Conservation (phyloP, 1,140 invertebrate species). For the Aphelenchoides fujianensis region DNA sequence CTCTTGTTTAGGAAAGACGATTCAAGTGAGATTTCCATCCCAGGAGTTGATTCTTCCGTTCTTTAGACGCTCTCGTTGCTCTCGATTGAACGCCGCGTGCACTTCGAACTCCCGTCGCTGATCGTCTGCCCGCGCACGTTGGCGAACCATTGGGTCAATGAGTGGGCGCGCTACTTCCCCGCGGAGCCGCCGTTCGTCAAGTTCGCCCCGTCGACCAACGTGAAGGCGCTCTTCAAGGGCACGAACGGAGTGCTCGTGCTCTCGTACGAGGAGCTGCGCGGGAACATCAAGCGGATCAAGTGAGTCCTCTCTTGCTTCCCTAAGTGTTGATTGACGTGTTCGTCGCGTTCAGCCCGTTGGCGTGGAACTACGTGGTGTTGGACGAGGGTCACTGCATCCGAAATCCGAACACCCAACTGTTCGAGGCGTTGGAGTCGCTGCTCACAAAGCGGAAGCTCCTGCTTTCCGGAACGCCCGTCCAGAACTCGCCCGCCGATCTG, state of each 20-base stretch:
- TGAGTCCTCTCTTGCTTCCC: not conserved
- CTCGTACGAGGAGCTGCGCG: conserved; percentile 56
- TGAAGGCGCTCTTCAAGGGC: not conserved
- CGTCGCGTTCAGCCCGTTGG: conserved; percentile 30
- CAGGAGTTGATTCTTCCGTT: not conserved
- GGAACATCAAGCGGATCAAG: conserved; percentile 18
- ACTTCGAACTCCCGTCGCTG: conserved; percentile 69
- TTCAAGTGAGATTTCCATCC: conserved; percentile 74
- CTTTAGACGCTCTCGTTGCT: conserved; percentile 21
- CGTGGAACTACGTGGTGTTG: conserved; percentile 93
- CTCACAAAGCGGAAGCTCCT: conserved; percentile 87
- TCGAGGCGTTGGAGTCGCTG: conserved; percentile 83
- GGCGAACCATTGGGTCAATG: conserved; percentile 97
- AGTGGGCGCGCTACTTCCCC: conserved; percentile 88
- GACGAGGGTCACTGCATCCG: conserved; percentile 98
- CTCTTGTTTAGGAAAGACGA: conserved; percentile 97
- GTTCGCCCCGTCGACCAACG: not conserved
- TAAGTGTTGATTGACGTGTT: not conserved
- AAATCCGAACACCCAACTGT: conserved; percentile 78
- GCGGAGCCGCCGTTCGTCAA: not conserved
- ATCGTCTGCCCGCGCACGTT: conserved; percentile 95
- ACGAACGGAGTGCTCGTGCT: conserved; percentile 46
- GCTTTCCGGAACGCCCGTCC: conserved; percentile 92
- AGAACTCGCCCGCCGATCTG: conserved; percentile 92
- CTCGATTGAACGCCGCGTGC: not conserved